Conservation (phyloP, 2,113 vertebrate genomes). For the Catagonus wagneri region DNA sequence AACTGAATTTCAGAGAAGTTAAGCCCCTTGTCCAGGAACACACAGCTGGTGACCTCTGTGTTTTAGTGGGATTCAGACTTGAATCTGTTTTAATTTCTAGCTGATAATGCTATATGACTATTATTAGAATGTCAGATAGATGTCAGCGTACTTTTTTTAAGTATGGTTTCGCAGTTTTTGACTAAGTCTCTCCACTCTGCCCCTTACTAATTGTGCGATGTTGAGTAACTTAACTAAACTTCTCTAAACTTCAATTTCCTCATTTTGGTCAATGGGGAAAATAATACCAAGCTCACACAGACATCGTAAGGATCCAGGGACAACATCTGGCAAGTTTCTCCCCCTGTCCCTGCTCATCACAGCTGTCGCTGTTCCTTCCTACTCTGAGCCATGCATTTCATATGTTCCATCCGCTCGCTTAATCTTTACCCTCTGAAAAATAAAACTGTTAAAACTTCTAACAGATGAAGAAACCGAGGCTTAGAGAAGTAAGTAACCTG, state of each 20-base stretch:
- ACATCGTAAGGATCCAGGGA: conserved; percentile 1
- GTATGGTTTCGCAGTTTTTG: conserved; percentile 8
- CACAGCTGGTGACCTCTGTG: not conserved
- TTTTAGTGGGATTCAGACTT: not conserved
- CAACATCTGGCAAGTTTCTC: not conserved
- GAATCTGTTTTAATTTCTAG: not conserved
- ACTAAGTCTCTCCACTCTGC: not conserved
- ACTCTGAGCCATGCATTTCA: not conserved
- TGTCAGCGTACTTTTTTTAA: not conserved
- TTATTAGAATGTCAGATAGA: not conserved
- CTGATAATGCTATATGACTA: not conserved
- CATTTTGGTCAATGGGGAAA: conserved; percentile 53
- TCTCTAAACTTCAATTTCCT: conserved; percentile 64
- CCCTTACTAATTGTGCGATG: conserved; percentile 44
- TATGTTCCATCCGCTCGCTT: not conserved
- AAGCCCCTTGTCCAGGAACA: not conserved
- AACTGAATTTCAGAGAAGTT: not conserved
- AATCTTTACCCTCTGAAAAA: not conserved
- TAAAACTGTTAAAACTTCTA: not conserved
- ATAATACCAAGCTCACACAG: conserved; percentile 4
- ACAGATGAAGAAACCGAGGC: not conserved
- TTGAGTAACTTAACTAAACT: conserved; percentile 53
- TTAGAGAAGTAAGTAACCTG: not conserved
- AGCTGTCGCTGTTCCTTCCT: not conserved
- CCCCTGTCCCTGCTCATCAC: not conserved